Conservation (phyloP, 92 coral and sea anemone species). For the Parazoanthus atlanticus region DNA sequence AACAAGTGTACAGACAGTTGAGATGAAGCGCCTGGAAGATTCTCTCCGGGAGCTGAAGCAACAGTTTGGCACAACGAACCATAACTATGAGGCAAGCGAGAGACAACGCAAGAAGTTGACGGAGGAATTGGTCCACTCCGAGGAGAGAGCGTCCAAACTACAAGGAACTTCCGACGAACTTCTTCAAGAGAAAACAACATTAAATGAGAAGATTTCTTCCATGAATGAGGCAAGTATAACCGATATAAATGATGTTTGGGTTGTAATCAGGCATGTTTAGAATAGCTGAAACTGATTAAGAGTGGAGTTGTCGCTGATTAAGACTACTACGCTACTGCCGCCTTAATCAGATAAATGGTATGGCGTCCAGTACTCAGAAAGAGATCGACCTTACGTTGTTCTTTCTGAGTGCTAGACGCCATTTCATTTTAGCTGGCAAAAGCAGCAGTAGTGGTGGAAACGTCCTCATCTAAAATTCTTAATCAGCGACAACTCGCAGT, state of each 20-base stretch:
- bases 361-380: too few relatives aligned
- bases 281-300: too few relatives aligned
- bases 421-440: too few relatives aligned
- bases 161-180: constrained; percentile 79
- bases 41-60: constrained; percentile 64
- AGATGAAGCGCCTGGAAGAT: constrained; percentile 72
- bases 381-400: too few relatives aligned
- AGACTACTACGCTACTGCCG: too few relatives aligned
- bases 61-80: constrained; percentile 46
- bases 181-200: constrained; percentile 64
- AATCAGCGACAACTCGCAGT: too few relatives aligned
- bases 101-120: constrained; percentile 64
- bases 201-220: constrained; percentile 64
- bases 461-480: not conserved
- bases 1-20: constrained; percentile 68
- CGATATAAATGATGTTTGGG: too few relatives aligned
- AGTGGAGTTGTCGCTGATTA: too few relatives aligned
- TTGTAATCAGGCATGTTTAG: too few relatives aligned
- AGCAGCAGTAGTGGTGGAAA: too few relatives aligned
- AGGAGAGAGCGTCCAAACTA: constrained; percentile 71
- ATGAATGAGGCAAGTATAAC: constrained; percentile 61
- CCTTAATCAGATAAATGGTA: too few relatives aligned
- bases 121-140: constrained; percentile 70
- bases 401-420: too few relatives aligned
- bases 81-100: constrained; percentile 64